These are phyloP conservation scores for Nettapus auritus DNA, from an alignment of 2,113 vertebrate species.

Conservation along the genomic window DNA sequence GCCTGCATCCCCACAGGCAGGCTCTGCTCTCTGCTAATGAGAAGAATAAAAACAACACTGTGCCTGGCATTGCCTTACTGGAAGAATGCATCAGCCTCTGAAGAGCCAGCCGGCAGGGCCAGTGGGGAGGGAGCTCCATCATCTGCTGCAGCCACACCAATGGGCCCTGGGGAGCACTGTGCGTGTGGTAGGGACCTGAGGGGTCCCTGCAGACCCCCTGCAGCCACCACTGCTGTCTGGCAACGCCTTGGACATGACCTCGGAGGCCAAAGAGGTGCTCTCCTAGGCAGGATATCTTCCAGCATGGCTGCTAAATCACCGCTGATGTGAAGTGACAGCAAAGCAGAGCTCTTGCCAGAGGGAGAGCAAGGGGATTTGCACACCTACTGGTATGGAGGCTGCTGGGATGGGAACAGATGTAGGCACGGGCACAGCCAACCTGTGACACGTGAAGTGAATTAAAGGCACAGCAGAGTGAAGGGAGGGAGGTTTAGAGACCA, in stretches of 20 bases:
- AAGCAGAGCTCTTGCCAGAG: background rate
- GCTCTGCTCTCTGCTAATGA: background rate
- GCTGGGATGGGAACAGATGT: background rate
- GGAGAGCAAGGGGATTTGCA: background rate
- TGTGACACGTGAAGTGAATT: background rate
- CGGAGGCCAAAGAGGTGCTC: background rate
- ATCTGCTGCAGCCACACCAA: background rate
- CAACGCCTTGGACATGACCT: background rate
- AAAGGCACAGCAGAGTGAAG: background rate
- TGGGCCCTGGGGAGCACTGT: too few species aligned
- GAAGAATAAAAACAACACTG: too few species aligned
- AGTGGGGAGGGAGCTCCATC: background rate
- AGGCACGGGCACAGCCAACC: background rate
- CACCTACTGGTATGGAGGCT: background rate
- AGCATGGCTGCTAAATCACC: background rate
- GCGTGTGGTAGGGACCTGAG: background rate
- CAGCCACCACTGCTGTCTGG: background rate
- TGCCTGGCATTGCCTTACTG: background rate
- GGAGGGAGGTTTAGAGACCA: background rate
- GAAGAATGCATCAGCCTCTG: background rate
- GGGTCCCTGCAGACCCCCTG: too few species aligned
- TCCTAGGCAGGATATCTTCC: fast-evolving
- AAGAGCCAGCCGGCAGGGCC: background rate
- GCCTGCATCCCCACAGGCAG: fast-evolving
- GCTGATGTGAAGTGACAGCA: background rate